phyloP scores from a whole-genome alignment of 2,113 vertebrate genomes.

The Phyllostomus discolor region DNA sequence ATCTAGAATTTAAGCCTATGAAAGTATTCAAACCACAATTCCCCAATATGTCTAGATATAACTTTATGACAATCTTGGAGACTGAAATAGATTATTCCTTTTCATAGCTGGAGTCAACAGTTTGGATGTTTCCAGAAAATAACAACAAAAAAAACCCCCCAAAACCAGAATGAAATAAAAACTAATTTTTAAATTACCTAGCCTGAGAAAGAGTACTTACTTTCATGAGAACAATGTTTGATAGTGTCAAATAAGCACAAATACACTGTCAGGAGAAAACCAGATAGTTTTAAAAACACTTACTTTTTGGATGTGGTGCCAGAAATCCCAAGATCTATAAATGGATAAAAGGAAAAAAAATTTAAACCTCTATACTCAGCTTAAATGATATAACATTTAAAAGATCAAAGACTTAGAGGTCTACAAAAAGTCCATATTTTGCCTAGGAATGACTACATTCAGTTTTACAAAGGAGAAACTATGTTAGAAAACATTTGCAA shows the following conservation, averaged over 20 bases:
- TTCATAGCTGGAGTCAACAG: background rate
- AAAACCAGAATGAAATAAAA: background rate
- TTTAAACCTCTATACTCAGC: slow-evolving; percentile 31
- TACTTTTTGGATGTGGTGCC: slow-evolving; percentile 93
- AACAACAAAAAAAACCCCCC: background rate
- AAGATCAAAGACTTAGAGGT: slow-evolving; percentile 26
- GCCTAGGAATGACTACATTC: slow-evolving; percentile 8
- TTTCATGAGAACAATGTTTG: background rate
- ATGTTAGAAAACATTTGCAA: background rate
- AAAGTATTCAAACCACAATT: background rate
- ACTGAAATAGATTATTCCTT: background rate
- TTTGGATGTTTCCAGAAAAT: background rate
- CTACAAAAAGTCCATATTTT: background rate
- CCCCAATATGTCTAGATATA: background rate
- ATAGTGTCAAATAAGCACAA: background rate
- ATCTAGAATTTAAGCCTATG: slow-evolving; percentile 4
- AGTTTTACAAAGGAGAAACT: slow-evolving; percentile 11
- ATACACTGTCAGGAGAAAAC: background rate
- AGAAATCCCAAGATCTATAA: slow-evolving; percentile 94
- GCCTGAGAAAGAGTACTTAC: background rate
- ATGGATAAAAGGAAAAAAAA: slow-evolving; percentile 50
- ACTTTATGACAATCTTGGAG: background rate
- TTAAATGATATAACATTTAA: slow-evolving; percentile 36
- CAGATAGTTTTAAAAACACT: slow-evolving; percentile 74
- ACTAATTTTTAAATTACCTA: slow-evolving; percentile 4